These are phyloP conservation scores for Formica selysi DNA, from an alignment of 1,140 invertebrate species.

Conservation along the genomic window DNA sequence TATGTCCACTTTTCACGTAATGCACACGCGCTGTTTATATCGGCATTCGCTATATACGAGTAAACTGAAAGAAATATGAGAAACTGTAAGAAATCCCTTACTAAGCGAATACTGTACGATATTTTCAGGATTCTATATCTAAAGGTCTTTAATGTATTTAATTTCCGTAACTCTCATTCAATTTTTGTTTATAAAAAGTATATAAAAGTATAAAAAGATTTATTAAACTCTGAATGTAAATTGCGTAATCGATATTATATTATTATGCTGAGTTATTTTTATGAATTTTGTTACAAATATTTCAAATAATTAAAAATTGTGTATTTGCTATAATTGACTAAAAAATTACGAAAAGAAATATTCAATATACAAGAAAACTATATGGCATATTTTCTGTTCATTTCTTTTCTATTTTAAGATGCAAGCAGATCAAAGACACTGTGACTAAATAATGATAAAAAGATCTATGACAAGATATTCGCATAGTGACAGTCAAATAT, in stretches of 20 bases:
- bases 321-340: neutral
- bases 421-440: neutral
- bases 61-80: neutral
- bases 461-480: neutral
- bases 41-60: neutral
- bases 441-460: neutral
- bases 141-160: neutral
- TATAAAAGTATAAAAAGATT: neutral
- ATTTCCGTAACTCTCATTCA: neutral
- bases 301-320: neutral
- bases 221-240: neutral
- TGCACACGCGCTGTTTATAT: slow-evolving; percentile 48
- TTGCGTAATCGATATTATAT: too few relatives aligned
- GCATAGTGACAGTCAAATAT: neutral
- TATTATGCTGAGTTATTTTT: too few relatives aligned
- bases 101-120: neutral
- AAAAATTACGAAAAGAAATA: neutral
- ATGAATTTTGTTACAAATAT: too few relatives aligned
- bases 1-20: slow-evolving; percentile 42
- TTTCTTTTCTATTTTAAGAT: neutral
- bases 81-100: slow-evolving; percentile 1
- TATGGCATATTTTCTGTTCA: neutral
- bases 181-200: neutral
- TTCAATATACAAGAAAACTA: neutral
- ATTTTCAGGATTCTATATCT: neutral